These are phyloP conservation scores for Todiramphus saurophagus DNA, from an alignment of 2,113 vertebrate species.

Conservation along the genomic window DNA sequence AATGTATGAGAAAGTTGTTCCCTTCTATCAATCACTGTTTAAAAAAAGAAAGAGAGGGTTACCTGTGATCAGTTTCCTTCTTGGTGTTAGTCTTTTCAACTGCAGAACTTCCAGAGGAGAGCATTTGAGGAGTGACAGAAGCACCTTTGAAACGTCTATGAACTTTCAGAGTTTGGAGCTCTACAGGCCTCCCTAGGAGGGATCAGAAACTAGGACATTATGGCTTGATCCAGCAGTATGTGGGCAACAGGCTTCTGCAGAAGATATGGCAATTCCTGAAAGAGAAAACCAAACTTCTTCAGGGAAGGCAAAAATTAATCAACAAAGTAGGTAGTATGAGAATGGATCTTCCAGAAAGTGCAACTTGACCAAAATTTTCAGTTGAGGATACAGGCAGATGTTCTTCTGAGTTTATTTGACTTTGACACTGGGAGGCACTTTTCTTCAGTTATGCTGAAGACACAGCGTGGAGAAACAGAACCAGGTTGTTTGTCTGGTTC, in stretches of 20 bases:
- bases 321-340: background rate
- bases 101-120: background rate
- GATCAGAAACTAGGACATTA: background rate
- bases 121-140: background rate
- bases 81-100: background rate
- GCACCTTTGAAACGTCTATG: background rate
- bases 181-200: background rate
- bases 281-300: background rate
- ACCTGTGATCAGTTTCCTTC: background rate
- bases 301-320: background rate
- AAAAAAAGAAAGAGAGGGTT: background rate
- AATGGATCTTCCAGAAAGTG: background rate
- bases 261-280: background rate
- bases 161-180: background rate
- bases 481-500: background rate
- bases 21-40: background rate
- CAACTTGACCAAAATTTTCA: background rate
- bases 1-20: background rate
- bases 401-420: background rate
- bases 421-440: background rate
- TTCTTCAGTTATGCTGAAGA: background rate
- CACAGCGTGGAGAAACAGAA: background rate
- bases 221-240: background rate
- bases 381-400: background rate
- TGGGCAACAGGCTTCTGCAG: background rate